These are phyloP conservation scores for Spongia lamella DNA, from an alignment of 37 sponge, comb jelly and placozoan species.

Conservation along the genomic window DNA sequence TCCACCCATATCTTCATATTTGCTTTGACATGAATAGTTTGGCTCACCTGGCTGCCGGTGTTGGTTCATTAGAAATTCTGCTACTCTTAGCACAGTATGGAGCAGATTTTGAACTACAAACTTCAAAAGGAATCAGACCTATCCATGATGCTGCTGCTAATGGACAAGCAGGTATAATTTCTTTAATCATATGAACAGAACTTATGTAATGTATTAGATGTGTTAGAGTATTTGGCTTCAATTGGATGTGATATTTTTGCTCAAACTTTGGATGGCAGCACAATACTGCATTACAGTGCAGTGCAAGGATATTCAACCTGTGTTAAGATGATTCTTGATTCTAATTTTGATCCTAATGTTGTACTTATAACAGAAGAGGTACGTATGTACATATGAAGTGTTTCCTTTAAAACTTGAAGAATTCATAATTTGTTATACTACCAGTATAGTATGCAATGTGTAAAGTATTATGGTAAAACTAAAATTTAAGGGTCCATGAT, in stretches of 20 bases:
- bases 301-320: constrained; percentile 45
- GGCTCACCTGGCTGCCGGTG: constrained; percentile 55
- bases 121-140: constrained; percentile 26
- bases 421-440: no score
- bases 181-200: neutral
- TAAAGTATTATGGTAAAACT: no score
- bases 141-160: neutral
- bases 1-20: no score
- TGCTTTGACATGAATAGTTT: constrained; percentile 42
- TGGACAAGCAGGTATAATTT: neutral
- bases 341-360: constrained; percentile 59
- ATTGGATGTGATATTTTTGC: constrained; percentile 29
- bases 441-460: no score
- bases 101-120: constrained; percentile 35
- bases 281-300: constrained; percentile 73
- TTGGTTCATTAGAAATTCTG: constrained; percentile 44
- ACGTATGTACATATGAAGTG: neutral
- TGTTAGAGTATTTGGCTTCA: constrained; percentile 53
- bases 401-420: no score
- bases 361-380: constrained; percentile 59
- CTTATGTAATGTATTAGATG: constrained; percentile 25
- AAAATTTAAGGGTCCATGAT: no score
- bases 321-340: constrained; percentile 47
- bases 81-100: constrained; percentile 44
- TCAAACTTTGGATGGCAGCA: constrained; percentile 13